These are phyloP conservation scores for Ennomos erosarius DNA, from an alignment of 2,888 invertebrate species.

Conservation along the genomic window DNA sequence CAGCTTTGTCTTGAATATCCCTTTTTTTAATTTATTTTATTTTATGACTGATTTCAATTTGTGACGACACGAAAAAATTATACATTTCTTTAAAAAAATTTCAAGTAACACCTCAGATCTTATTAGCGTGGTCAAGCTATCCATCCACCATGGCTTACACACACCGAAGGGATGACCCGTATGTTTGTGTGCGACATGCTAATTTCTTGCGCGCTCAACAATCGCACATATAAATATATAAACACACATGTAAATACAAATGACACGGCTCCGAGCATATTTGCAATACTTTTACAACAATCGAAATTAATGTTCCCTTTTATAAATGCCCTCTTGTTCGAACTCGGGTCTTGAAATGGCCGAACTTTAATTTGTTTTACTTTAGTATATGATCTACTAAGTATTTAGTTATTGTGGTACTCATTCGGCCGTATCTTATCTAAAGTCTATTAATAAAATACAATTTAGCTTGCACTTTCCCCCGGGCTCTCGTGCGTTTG, in stretches of 20 bases:
- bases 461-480: too few relatives aligned
- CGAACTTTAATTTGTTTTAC: constrained; percentile 6
- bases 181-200: constrained; percentile 61
- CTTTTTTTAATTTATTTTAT: too few relatives aligned
- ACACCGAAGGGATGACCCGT: constrained; percentile 43
- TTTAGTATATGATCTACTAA: neutral
- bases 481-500: too few relatives aligned
- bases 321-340: constrained; percentile 36
- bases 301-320: constrained; percentile 37
- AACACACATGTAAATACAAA: constrained; percentile 41
- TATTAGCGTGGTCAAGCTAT: constrained; percentile 23
- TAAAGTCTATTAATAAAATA: too few relatives aligned
- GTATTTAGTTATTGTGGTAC: too few relatives aligned
- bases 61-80: too few relatives aligned
- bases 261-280: constrained; percentile 47
- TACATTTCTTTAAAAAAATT: too few relatives aligned
- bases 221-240: constrained; percentile 48
- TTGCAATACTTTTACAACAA: constrained; percentile 54
- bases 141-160: constrained; percentile 14
- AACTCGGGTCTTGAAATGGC: constrained; percentile 34
- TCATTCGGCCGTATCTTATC: too few relatives aligned
- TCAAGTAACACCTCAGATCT: constrained; percentile 5
- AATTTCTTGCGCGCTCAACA: constrained; percentile 70
- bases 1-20: too few relatives aligned
- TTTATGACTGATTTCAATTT: too few relatives aligned